Evolutionary conservation across 2,113 vertebrate genomes (phyloP).

Genomic region (Anhinga rufa): DNA sequence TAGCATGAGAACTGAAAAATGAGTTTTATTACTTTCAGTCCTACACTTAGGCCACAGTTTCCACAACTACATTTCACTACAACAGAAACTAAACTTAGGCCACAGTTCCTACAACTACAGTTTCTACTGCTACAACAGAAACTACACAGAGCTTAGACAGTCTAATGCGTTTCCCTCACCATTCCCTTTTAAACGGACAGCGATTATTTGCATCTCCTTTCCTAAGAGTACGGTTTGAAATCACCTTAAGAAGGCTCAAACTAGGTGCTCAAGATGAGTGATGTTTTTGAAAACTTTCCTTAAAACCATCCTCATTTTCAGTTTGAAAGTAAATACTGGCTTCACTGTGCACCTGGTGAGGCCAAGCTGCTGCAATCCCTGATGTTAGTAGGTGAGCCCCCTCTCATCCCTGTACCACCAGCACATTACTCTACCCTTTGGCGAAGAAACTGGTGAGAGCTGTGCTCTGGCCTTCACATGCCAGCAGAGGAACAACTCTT

Average conservation of each 20-base stretch:
- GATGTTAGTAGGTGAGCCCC: background rate
- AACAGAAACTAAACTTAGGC: background rate
- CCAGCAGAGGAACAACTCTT: background rate
- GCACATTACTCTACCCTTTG: background rate
- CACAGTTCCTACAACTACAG: background rate
- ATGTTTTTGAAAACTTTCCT: background rate
- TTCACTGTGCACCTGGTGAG: background rate
- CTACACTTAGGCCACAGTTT: background rate
- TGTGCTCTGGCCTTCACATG: fast-evolving
- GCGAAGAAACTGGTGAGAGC: fast-evolving
- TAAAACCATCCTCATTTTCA: background rate
- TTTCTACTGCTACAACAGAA: background rate
- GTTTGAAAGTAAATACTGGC: background rate
- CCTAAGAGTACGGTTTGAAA: background rate
- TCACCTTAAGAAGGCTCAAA: background rate
- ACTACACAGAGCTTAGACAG: background rate
- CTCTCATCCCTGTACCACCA: background rate
- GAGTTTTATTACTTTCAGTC: background rate
- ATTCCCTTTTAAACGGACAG: background rate
- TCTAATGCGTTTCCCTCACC: background rate
- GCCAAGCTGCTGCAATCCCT: background rate
- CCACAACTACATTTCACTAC: background rate
- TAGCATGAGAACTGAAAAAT: background rate
- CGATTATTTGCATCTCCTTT: background rate
- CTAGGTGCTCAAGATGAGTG: background rate